Evolutionary conservation across 1,140 invertebrate species (phyloP), one percentile per base, ranked within the genome.

Genomic region (Forficula auricularia): DNA sequence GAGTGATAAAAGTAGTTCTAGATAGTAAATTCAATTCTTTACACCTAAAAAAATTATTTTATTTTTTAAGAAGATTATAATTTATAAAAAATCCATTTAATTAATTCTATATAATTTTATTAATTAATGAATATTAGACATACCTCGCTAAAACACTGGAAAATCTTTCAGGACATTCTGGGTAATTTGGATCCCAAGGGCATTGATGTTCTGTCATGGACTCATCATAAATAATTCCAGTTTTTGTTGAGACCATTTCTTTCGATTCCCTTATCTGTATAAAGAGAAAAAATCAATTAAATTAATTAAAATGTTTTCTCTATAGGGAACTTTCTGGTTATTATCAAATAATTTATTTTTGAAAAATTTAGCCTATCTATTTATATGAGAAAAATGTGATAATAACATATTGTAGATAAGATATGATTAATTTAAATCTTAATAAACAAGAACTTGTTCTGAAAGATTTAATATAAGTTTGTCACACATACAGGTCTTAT

Each of bases 111-210:
- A 4, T 19, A 8, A n/a, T 36, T 8, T 22, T 12, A 15, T 32
- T 12, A 18, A 34, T 4, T 32, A 16, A 32, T 36, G 16, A 22
- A 9, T 36, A n/a, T 19, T 15, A 30, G 2, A 13, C 36, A 36
- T 54, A 72, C 72, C 80, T 74, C 35, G 82, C 63, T n/a, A 87
- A 59, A 32, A 83, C 63, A 42, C 61, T 59, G 4, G 64, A 71
- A 35, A 86, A 73, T 52, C 88, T 68, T 40, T 78, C 72, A 1
- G 87, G 86, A 51, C 72, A 72, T 59, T 95, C 88, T 2, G 80
- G 79, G 63, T 90, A 83, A 39, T 73, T 70, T 3, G 65, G 49
- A 61, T 91, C 86, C 87, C 87, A 92, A 0, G 82, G 59, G 56
- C 83, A 90, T 13, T 60, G 52, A 55, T 90, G 87, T 40, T 82